Evolutionary conservation across 2,888 invertebrate genomes (phyloP), one percentile per base, ranked within the genome.

Genomic region (Criorhina ranunculi): DNA sequence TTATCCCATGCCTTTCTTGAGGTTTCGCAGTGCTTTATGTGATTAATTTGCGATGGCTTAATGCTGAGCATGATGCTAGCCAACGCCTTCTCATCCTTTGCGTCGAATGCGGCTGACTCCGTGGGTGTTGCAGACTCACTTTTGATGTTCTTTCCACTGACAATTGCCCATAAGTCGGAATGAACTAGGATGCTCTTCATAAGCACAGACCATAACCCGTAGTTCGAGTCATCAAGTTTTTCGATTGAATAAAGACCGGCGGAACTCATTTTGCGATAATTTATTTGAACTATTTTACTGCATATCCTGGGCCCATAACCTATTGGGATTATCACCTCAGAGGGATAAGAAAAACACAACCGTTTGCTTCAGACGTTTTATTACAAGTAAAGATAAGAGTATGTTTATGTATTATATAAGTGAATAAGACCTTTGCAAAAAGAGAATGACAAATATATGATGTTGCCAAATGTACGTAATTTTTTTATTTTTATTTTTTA

Each of bases 61-160:
- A 86, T 69, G 55, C 86, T 70, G 6, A 87, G 37, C 9, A 86
- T 79, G 9, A 86, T 85, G 12, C 86, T 82, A 12, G 86, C 87
- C 49, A 86, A 49, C 1, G 86, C 82, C 35, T 86, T 88, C 40
- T 86, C 81, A 62, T 86, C 86, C 17, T 76, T 76, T 6, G 42
- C 33, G 11, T 70, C 66, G 51, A 60, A 79, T 7, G 9, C 46
- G 0, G 42, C 15, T 12, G 8, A 29, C 53, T 19, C 69, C 15
- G 49, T 29, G 5, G 42, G 2, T 19, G 44, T 72, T 24, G 60
- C n/a, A 12, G 1, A 5, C 9, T 35, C 67, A 8, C 12, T 35
- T 53, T 67, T 53, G 29, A 24, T 8, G n/a, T n/a, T 2, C 15
- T 72, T 72, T 24, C 31, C 59, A 44, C 15, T 46, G 5, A 72